Evolutionary conservation across 2,113 vertebrate species (phyloP).

Genomic region (Eclectus roratus): DNA sequence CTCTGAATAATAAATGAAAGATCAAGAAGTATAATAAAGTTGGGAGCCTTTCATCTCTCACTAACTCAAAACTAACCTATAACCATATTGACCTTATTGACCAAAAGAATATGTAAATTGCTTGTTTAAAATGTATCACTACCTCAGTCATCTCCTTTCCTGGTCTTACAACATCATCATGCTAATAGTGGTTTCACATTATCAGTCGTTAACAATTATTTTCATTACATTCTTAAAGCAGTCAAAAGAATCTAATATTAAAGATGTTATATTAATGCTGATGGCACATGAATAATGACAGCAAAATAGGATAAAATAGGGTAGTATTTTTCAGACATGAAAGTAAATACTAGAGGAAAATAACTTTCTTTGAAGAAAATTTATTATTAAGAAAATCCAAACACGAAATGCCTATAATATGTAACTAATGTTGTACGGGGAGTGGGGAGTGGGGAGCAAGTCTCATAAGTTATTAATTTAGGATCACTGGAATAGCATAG

Average conservation of each 20-base stretch:
- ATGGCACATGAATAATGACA: background rate
- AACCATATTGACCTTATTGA: background rate
- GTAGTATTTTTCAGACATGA: background rate
- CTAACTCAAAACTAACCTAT: background rate
- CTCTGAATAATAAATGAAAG: background rate
- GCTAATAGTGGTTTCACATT: background rate
- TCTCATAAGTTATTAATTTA: background rate
- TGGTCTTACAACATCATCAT: background rate
- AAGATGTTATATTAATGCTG: background rate
- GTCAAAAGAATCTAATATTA: background rate
- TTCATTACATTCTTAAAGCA: background rate
- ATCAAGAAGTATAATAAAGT: background rate
- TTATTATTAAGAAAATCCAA: background rate
- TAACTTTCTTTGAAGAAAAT: background rate
- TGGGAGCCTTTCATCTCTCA: background rate
- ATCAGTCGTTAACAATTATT: background rate
- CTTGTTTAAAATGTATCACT: background rate
- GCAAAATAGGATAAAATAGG: background rate
- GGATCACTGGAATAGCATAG: background rate
- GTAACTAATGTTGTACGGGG: background rate
- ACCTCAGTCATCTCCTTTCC: background rate
- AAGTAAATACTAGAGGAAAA: background rate
- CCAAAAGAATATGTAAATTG: background rate
- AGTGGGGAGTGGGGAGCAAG: background rate
- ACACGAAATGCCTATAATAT: background rate